Percentiles rank a stretch among this genome's conserved stretches.
phyloP scores from a whole-genome alignment of 1,140 invertebrate species.

The Sinonovacula constricta region DNA sequence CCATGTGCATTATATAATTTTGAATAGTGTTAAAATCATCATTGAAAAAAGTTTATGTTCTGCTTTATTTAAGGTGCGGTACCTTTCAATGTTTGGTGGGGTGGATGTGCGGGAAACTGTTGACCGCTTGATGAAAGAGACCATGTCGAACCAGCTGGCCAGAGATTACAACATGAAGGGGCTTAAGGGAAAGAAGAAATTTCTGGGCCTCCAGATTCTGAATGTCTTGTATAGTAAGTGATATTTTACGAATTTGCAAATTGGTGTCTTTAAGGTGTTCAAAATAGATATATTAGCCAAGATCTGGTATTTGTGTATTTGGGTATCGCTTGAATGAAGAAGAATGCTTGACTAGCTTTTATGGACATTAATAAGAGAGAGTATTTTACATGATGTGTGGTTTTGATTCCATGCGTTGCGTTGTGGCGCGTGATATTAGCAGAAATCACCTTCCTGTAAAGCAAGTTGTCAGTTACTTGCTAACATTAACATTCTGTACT shows the following conservation, averaged over 20 bases:
- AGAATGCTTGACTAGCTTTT: background rate
- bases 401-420: conserved; percentile 20
- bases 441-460: conserved; percentile 13
- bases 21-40: conserved; percentile 3
- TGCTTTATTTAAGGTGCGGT: conserved; percentile 26
- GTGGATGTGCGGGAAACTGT: background rate
- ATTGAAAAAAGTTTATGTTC: conserved; percentile 17
- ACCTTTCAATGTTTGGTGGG: conserved; percentile 29
- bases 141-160: conserved; percentile 24
- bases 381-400: conserved; percentile 11
- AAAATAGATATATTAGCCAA: conserved; percentile 5
- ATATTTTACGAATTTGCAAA: conserved; percentile 19
- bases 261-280: conserved; percentile 6
- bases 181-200: conserved; percentile 19
- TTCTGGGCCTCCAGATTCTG: conserved; percentile 9
- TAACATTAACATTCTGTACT: background rate
- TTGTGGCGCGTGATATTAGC: conserved; percentile 6
- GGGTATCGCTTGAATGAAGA: background rate
- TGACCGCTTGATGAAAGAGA: conserved; percentile 12
- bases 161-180: conserved; percentile 28
- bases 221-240: conserved; percentile 31
- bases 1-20: too few relatives aligned
- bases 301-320: background rate
- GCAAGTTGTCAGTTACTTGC: conserved; percentile 16
- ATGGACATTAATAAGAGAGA: background rate